Base-by-base conservation (phyloP, 2,888 invertebrate species). In the Sicus ferrugineus region DNA sequence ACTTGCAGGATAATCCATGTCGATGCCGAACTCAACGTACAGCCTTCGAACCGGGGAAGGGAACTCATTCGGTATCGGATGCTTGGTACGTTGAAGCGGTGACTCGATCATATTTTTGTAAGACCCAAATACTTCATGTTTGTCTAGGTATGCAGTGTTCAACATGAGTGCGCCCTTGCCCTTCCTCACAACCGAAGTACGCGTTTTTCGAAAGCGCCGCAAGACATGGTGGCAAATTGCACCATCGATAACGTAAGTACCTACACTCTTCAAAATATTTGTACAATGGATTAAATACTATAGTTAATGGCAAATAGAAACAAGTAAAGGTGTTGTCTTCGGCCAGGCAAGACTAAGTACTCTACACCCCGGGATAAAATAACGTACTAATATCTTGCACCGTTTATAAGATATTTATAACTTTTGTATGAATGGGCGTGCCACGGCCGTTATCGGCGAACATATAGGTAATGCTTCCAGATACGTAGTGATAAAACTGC, bases 181-280 rank as follows among this genome's bases (percentile, higher is more conserved):
- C 34, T 81, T 78, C 76, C 75, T 82, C 68, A 73, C 77, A 31
- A 81, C 78, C 11, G 76, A 76, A 30, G 67, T 83, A 3, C 73
- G 76, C 61, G 76, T 83, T 56, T 82, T 79, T 72, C 77, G 77
- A 59, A 82, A 79, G 62, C 76, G 78, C 1, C 75, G 73, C 50
- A 77, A 75, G 56, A 75, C 75, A 3, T 83, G 83, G 83, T 80
- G 77, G 79, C 76, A 75, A 67, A 79, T 80, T 76, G 75, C 73
- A 28, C 83, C 82, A 58, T 73, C 78, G 61, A 76, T 83, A 46
- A 77, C 73, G 83, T 83, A 75, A 78, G 78, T 74, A 28, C 48
- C n/a, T n/a, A n/a, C n/a, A n/a, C n/a, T n/a, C n/a, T n/a, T n/a
- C n/a, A n/a, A n/a, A n/a, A n/a, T n/a, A n/a, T n/a, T n/a, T n/a